Percentiles rank a stretch among this genome's conserved stretches.
These are phyloP conservation scores for Pseudococcus longispinus DNA, from an alignment of 2,888 invertebrate species.

Conservation along the genomic window DNA sequence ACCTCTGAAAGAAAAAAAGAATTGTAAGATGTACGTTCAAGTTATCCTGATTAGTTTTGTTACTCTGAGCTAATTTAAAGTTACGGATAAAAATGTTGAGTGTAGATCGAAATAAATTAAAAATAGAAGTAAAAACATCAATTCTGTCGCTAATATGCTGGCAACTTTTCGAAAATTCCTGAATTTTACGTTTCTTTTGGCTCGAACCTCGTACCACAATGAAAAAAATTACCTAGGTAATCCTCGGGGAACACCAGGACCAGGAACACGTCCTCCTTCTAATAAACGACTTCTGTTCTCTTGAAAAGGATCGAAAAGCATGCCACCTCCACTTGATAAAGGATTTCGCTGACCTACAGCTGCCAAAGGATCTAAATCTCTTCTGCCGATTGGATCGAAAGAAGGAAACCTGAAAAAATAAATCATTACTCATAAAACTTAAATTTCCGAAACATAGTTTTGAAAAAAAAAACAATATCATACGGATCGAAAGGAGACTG, in stretches of 20 bases:
- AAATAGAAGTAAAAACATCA: too few species aligned
- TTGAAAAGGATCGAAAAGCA: constrained; percentile 74
- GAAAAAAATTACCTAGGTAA: constrained; percentile 66
- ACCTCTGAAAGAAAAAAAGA: constrained; percentile 65
- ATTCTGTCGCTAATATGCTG: too few species aligned
- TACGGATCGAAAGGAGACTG: neutral
- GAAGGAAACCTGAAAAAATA: neutral
- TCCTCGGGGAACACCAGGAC: constrained; percentile 67
- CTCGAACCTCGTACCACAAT: neutral
- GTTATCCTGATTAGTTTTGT: too few species aligned
- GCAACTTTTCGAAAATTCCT: too few species aligned
- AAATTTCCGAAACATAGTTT: too few species aligned
- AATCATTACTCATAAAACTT: too few species aligned
- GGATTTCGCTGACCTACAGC: constrained; percentile 57
- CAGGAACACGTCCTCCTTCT: constrained; percentile 59
- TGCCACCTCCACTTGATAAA: constrained; percentile 69
- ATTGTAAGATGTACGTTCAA: too few species aligned
- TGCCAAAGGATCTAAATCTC: constrained; percentile 80
- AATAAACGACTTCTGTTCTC: constrained; percentile 44
- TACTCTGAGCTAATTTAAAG: too few species aligned
- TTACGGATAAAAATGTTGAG: too few species aligned
- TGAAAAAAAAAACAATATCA: neutral
- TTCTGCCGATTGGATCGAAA: constrained; percentile 69
- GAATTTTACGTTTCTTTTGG: too few species aligned
- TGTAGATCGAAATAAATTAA: too few species aligned